Evolutionary conservation across 1,140 invertebrate species (phyloP).

Genomic region (Archegozetes longisetosus): DNA sequence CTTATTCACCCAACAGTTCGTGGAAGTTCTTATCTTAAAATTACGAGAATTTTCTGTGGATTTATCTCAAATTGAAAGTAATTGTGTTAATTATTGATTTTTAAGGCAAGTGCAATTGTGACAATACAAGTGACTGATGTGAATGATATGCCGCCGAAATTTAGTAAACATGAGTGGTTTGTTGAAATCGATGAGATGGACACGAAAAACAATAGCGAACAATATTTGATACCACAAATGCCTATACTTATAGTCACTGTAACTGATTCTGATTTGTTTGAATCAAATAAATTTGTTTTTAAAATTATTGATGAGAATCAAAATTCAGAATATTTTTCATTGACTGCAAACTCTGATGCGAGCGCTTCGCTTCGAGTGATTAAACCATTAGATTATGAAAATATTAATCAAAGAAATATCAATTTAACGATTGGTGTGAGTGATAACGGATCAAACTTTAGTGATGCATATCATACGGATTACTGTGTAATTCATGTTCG

Average conservation of each 20-base stretch:
- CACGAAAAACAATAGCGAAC: slow-evolving; percentile 26
- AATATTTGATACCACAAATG: slow-evolving; percentile 72
- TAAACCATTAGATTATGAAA: slow-evolving; percentile 39
- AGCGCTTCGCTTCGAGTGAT: slow-evolving; percentile 86
- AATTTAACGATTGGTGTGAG: slow-evolving; percentile 28
- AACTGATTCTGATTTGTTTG: slow-evolving; percentile 64
- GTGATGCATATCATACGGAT: slow-evolving; percentile 84
- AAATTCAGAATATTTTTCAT: slow-evolving; percentile 85
- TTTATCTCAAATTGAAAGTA: too few relatives aligned
- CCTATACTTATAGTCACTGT: slow-evolving; percentile 83
- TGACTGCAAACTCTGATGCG: slow-evolving; percentile 86
- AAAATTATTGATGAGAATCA: slow-evolving; percentile 78
- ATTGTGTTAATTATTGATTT: too few relatives aligned
- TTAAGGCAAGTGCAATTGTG: slow-evolving; percentile 22
- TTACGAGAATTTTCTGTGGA: too few relatives aligned
- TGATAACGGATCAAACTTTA: slow-evolving; percentile 61
- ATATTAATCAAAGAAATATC: slow-evolving; percentile 28
- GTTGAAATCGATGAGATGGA: slow-evolving; percentile 72
- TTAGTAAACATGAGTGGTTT: slow-evolving; percentile 88
- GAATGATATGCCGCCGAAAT: slow-evolving; percentile 66
- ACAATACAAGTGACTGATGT: slow-evolving; percentile 23
- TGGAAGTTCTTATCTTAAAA: too few relatives aligned
- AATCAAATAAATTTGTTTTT: slow-evolving; percentile 89
- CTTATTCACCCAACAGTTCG: too few relatives aligned
- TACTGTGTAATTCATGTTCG: slow-evolving; percentile 83